These are phyloP conservation scores for Scolopax mira DNA, from an alignment of 2,113 vertebrate genomes.

Conservation along the genomic window DNA sequence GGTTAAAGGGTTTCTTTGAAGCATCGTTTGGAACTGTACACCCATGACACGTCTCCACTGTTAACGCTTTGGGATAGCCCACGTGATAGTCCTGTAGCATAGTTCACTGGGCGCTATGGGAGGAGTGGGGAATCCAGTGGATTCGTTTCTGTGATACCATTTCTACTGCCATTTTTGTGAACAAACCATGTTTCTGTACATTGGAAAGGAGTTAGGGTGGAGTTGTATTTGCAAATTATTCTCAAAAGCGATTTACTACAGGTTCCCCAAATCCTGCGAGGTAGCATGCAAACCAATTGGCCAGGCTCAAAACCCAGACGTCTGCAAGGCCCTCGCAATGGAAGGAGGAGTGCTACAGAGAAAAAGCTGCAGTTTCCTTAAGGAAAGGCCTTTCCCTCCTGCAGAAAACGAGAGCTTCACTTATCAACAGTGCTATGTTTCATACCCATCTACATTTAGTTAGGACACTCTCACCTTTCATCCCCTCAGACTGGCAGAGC, in stretches of 20 bases:
- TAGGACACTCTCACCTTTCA: conserved; percentile 17
- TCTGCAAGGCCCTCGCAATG: conserved; percentile 43
- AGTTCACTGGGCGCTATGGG: conserved; percentile 58
- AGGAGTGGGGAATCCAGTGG: conserved; percentile 68
- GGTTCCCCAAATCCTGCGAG: conserved; percentile 60
- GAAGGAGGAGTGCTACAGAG: conserved; percentile 56
- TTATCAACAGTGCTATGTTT: conserved; percentile 60
- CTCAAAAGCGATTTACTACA: conserved; percentile 65
- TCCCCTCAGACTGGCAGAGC: conserved; percentile 66
- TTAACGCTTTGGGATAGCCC: conserved; percentile 66
- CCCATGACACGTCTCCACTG: conserved; percentile 70
- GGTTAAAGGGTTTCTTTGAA: conserved; percentile 84
- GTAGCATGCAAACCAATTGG: conserved; percentile 64
- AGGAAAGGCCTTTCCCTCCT: conserved; percentile 63
- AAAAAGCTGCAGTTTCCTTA: conserved; percentile 70
- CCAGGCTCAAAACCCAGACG: conserved; percentile 41
- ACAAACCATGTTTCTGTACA: conserved; percentile 76
- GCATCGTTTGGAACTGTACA: conserved; percentile 68
- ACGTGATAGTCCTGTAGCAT: conserved; percentile 49
- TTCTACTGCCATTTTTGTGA: conserved; percentile 80
- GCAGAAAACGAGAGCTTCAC: conserved; percentile 47
- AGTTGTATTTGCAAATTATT: conserved; percentile 69
- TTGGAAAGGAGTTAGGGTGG: conserved; percentile 70
- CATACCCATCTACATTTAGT: conserved; percentile 1
- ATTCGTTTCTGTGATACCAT: conserved; percentile 74